Evolutionary conservation across 1,140 invertebrate genomes (phyloP).

Genomic region (Sitophilus oryzae): DNA sequence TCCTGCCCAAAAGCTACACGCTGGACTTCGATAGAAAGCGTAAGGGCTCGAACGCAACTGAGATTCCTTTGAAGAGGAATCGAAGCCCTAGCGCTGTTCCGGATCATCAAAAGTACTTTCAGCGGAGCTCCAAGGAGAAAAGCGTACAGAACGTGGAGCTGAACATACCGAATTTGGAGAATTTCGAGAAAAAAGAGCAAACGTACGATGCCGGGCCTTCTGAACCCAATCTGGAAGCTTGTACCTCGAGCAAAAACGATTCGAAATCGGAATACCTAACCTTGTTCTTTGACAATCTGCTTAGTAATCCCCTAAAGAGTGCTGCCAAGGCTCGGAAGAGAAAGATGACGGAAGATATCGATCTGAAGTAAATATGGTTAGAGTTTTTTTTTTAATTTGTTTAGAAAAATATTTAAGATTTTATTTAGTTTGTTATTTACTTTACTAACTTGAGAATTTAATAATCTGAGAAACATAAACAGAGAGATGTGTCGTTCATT

Average conservation of each 20-base stretch:
- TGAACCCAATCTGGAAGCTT: neutral
- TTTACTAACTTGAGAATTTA: neutral
- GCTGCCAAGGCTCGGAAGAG: slow-evolving; percentile 34
- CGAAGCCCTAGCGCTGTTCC: slow-evolving; percentile 8
- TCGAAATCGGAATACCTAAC: slow-evolving; percentile 4
- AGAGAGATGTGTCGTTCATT: too few species aligned
- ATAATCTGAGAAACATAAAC: too few species aligned
- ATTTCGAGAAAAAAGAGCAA: slow-evolving; percentile 10
- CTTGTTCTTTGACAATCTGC: slow-evolving; percentile 24
- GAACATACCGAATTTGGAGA: slow-evolving; percentile 13
- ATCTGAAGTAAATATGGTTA: slow-evolving; percentile 27
- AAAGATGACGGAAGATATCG: slow-evolving; percentile 34
- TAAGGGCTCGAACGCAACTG: slow-evolving; percentile 26
- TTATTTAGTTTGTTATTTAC: neutral
- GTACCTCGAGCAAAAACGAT: neutral
- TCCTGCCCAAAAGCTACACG: slow-evolving; percentile 28
- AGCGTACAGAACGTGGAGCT: slow-evolving; percentile 9
- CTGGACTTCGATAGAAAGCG: slow-evolving; percentile 39
- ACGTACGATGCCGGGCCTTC: neutral
- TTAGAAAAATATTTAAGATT: neutral
- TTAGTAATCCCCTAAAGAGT: slow-evolving; percentile 18
- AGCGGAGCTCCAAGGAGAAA: slow-evolving; percentile 1
- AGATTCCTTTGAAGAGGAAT: slow-evolving; percentile 33
- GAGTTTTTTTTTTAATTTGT: neutral
- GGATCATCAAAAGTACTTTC: neutral